Conservation (phyloP, 2,888 invertebrate species). For the Microplitis deprimator region DNA sequence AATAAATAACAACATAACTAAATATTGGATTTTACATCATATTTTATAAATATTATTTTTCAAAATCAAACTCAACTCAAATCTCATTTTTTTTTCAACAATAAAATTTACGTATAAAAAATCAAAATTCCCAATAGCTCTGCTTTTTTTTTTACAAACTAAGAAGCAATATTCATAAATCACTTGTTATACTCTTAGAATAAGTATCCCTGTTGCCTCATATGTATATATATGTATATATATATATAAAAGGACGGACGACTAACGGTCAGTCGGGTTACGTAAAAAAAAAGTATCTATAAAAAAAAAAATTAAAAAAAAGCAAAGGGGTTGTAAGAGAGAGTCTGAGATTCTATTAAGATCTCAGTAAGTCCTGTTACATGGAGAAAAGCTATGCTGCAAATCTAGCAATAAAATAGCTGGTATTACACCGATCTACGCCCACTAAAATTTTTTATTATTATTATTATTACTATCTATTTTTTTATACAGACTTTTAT, state of each 20-base stretch:
- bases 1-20: conserved; percentile 14
- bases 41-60: conserved; percentile 3
- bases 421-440: conserved; percentile 63
- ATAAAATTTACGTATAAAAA: too few species aligned
- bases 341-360: conserved; percentile 70
- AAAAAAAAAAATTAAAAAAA: conserved; percentile 45
- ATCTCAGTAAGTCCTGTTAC: conserved; percentile 71
- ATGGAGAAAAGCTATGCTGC: conserved; percentile 66
- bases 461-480: too few species aligned
- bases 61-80: conserved; percentile 1
- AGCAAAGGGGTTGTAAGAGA: conserved; percentile 41
- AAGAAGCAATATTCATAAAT: conserved; percentile 70
- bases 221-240: conserved; percentile 2
- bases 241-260: conserved; percentile 25
- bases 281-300: neutral
- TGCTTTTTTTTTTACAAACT: neutral
- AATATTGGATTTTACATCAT: neutral
- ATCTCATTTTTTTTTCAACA: neutral
- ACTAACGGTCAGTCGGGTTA: conserved; percentile 44
- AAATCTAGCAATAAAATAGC: conserved; percentile 72
- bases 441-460: neutral
- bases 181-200: conserved; percentile 69
- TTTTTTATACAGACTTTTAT: too few species aligned
- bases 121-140: neutral
- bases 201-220: conserved; percentile 58